Evolutionary conservation across 2,888 invertebrate genomes (phyloP).

Genomic region (Cephonodes hylas): DNA sequence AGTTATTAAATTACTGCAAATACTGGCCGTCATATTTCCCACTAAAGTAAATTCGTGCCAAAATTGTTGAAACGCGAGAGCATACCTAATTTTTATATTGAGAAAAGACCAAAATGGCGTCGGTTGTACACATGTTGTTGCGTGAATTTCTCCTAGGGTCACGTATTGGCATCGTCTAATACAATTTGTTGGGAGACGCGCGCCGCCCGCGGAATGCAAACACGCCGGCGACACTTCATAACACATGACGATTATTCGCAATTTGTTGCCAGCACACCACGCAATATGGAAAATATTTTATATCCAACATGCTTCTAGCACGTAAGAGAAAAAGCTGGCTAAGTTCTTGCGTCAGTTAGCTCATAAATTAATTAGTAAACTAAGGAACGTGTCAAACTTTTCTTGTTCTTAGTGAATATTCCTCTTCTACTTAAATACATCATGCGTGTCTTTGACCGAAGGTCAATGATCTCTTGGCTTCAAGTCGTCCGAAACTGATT

Average conservation of each 20-base stretch:
- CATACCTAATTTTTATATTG: conserved; percentile 57
- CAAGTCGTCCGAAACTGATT: too few relatives aligned
- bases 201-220: conserved; percentile 64
- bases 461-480: too few relatives aligned
- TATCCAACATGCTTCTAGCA: too few relatives aligned
- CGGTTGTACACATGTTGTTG: conserved; percentile 54
- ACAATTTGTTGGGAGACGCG: conserved; percentile 73
- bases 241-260: conserved; percentile 65
- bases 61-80: not conserved
- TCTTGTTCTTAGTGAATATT: too few relatives aligned
- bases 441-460: too few relatives aligned
- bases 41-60: not conserved
- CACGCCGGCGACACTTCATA: conserved; percentile 57
- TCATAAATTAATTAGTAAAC: too few relatives aligned
- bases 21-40: not conserved
- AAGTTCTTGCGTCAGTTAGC: too few relatives aligned
- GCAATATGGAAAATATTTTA: conserved; percentile 34
- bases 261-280: conserved; percentile 44
- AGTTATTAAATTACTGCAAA: not conserved
- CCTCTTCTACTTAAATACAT: too few relatives aligned
- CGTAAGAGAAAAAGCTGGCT: too few relatives aligned
- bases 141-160: conserved; percentile 59
- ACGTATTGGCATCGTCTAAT: conserved; percentile 75
- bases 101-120: conserved; percentile 50
- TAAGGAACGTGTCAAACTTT: too few relatives aligned